These are phyloP conservation scores for Campylomormyrus tamandua DNA, from an alignment of 2,113 vertebrate genomes.

Conservation along the genomic window DNA sequence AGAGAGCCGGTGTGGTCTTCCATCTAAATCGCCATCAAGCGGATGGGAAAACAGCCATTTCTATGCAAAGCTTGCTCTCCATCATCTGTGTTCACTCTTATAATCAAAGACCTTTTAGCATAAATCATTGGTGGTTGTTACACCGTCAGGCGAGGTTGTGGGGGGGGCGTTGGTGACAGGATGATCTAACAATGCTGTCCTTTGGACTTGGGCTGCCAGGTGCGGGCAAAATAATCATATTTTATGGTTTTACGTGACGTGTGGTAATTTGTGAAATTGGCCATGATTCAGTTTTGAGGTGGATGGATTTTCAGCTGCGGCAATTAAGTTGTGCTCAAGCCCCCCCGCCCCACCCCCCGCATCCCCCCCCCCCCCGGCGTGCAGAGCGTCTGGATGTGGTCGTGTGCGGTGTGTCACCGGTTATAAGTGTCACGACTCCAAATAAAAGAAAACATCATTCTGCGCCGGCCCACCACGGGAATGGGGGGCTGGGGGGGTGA, in stretches of 20 bases:
- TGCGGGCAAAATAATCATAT: constrained; percentile 46
- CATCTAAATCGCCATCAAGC: constrained; percentile 2
- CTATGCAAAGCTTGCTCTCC: background rate
- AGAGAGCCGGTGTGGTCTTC: background rate
- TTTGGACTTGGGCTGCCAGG: constrained; percentile 47
- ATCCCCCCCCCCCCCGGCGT: background rate
- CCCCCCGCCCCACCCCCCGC: background rate
- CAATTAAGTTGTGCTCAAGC: constrained; percentile 8
- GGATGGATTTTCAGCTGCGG: constrained; percentile 53
- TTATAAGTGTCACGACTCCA: constrained; percentile 51
- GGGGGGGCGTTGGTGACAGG: constrained; percentile 22
- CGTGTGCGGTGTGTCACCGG: constrained; percentile 21
- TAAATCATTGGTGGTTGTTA: constrained; percentile 37
- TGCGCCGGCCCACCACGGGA: constrained; percentile 34
- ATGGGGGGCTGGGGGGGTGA: constrained; percentile 29
- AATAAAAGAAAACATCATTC: constrained; percentile 55
- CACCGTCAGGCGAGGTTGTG: constrained; percentile 26
- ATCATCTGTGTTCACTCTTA: constrained; percentile 1
- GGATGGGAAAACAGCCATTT: constrained; percentile 10
- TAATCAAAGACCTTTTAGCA: constrained; percentile 34
- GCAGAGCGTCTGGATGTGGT: background rate
- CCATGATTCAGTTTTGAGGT: constrained; percentile 58
- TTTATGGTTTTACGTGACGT: constrained; percentile 43
- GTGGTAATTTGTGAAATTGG: constrained; percentile 48
- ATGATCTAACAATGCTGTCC: constrained; percentile 42